Evolutionary conservation across 2,888 invertebrate species (phyloP), one percentile per base, ranked within the genome.

Genomic region (Machimus atricapillus): DNA sequence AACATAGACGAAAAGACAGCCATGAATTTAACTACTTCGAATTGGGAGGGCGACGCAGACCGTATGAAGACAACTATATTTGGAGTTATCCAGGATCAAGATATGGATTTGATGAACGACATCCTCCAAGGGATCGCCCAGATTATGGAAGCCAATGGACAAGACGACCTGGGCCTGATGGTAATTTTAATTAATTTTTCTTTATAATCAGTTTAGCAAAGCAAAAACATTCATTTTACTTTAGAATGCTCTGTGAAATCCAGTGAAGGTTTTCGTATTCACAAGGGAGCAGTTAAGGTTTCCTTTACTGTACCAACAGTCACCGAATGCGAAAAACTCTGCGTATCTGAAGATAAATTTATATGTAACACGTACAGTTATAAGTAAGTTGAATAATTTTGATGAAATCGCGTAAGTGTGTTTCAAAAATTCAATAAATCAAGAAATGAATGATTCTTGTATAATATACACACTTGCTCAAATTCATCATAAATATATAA

Each of bases 301-400:
- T 94, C 95, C 0, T 93, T 94, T 74, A 92, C 94, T 1, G 95
- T 95, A 1, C 94, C 94, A 1, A 95, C 95, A 19, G 94, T 97
- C 14, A 95, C 96, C 23, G 96, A 96, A 87, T 97, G 97, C 90
- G 97, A 97, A 89, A 93, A 94, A 0, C 93, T 96, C 9, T 97
- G 97, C 91, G 95, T 95, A 83, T 93, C 94, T 9, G 96, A 96
- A 91, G 94, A 94, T 86, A 95, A 95, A 87, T 96, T 96, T 90
- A 93, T 93, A 90, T 97, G 97, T 90, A 94, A 95, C 40, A 96
- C 96, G 0, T 97, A 96, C 89, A 96, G 96, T 89, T 97, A 94
- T 90, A 94, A 96, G 96, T 90, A 88, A n/a, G 34, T n/a, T 23
- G 9, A 37, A 5, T 52, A 52, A 52, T 52, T 5, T 52, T n/a